Evolutionary conservation across 2,113 vertebrate species (phyloP).

Genomic region (Varanus komodoensis): DNA sequence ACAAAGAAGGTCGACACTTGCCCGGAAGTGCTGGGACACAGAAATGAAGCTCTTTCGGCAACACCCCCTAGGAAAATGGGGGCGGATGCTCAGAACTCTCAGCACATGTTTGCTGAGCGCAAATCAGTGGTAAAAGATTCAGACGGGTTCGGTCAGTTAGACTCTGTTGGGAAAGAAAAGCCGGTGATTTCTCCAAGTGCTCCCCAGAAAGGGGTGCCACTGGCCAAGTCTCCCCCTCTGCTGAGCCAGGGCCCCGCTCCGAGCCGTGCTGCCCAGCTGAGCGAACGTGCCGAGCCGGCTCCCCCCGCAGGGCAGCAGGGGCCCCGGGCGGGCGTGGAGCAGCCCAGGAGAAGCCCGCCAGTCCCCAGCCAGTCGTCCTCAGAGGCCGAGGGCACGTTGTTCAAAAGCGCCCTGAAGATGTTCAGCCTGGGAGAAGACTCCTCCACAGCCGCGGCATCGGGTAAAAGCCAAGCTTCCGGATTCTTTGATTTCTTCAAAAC

Average conservation of each 20-base stretch:
- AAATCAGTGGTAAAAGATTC: slow-evolving; percentile 35
- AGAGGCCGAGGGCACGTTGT: slow-evolving; percentile 71
- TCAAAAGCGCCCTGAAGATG: slow-evolving; percentile 74
- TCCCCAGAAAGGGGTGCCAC: slow-evolving; percentile 42
- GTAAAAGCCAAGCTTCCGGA: slow-evolving; percentile 78
- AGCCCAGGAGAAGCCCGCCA: slow-evolving; percentile 61
- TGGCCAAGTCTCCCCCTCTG: slow-evolving; percentile 61
- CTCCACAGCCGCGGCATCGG: slow-evolving; percentile 58
- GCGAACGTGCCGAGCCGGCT: slow-evolving; percentile 41
- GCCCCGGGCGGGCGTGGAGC: slow-evolving; percentile 40
- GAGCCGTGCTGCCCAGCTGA: slow-evolving; percentile 5
- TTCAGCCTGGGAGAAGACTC: slow-evolving; percentile 73
- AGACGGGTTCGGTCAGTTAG: slow-evolving; percentile 74
- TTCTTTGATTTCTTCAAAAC: slow-evolving; percentile 89
- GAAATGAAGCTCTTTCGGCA: slow-evolving; percentile 45
- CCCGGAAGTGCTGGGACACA: slow-evolving; percentile 54
- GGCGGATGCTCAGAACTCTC: slow-evolving; percentile 10
- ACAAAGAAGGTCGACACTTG: slow-evolving; percentile 45
- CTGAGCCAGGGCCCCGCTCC: slow-evolving; percentile 45
- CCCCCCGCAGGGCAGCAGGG: slow-evolving; percentile 33
- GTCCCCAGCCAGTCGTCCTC: slow-evolving; percentile 56
- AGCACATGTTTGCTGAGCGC: slow-evolving; percentile 29
- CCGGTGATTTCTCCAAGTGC: slow-evolving; percentile 37
- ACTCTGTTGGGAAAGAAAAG: slow-evolving; percentile 69
- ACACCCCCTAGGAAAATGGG: slow-evolving; percentile 51